Evolutionary conservation across 2,888 invertebrate genomes (phyloP).

Genomic region (Erebia palarica): DNA sequence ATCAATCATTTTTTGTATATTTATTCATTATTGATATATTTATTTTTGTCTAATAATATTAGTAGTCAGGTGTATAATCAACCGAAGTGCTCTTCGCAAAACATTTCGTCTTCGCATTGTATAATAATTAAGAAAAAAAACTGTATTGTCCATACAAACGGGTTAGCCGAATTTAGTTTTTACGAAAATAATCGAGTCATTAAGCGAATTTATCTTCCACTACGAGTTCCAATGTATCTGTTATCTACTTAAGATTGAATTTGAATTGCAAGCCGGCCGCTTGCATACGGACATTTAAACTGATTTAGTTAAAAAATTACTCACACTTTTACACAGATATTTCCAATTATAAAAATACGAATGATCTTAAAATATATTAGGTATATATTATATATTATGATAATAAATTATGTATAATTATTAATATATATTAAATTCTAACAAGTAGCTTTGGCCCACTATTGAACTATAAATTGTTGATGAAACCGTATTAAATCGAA

Average conservation of each 20-base stretch:
- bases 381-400: no score
- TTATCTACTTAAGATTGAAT: slow-evolving; percentile 26
- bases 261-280: slow-evolving; percentile 18
- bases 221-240: slow-evolving; percentile 40
- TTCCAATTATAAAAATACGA: no score
- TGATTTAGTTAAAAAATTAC: no score
- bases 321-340: no score
- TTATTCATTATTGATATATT: neutral
- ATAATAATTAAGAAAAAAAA: slow-evolving; percentile 47
- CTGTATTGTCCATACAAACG: slow-evolving; percentile 55
- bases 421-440: no score
- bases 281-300: no score
- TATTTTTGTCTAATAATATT: neutral
- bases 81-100: slow-evolving; percentile 47
- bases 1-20: neutral
- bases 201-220: slow-evolving; percentile 49
- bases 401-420: no score
- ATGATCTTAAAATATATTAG: no score
- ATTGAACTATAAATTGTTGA: no score
- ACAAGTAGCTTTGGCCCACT: no score
- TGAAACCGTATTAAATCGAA: no score
- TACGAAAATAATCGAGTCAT: slow-evolving; percentile 54
- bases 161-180: slow-evolving; percentile 51
- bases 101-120: slow-evolving; percentile 58
- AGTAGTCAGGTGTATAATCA: neutral